Base-by-base conservation (phyloP, 2,797 vertebrate species). In the Petrocephalus schoutedeni region DNA sequence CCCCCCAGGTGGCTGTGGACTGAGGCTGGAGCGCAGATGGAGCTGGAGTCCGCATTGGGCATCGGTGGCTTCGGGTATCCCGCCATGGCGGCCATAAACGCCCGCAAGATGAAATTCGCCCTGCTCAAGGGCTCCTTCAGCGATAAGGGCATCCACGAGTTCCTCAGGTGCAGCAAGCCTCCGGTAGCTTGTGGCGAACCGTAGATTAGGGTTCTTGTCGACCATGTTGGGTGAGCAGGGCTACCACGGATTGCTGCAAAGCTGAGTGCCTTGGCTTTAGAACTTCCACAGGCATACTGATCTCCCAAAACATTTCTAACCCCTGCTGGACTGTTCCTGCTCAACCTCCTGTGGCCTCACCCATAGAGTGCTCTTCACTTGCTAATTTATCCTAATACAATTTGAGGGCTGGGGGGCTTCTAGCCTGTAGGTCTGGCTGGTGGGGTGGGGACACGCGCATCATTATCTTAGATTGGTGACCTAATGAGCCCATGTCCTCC, bases 31-130 rank as follows among this genome's bases (percentile, higher is more conserved):
- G 95, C 97, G 89, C 98, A 99, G 93, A 92, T 95, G 91, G 96
- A 97, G 0, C 95, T 99, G 53, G 98, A 99, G 93, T 91, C 92
- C 0, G 94, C 98, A 0, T 88, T 99, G 90, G 98, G 98, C 2
- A 99, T 99, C 0, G 98, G 98, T 41, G 98, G 98, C 1, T 99
- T 99, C 12, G 98, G 97, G 0, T 99, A 99, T 91, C 98, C 98
- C 0, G 98, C 98, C 88, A 98, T 99, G 98, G 98, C 98, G 0
- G 98, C 98, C 89, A 94, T 99, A 89, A 99, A 99, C 85, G 92
- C 96, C 0, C 96, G 98, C 89, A 99, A 98, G 92, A 99, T 98
- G 97, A 99, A 99, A 82, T 99, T 98, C 87, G 97, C 98, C 9
- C 95, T 99, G 56, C 95, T 99, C 36, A 98, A 93, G 89, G 98